A percentile compares a stretch with the other conserved stretches of the same genome.
Evolutionary conservation across 2,113 vertebrate species (phyloP).

Genomic region (Scalopus aquaticus): DNA sequence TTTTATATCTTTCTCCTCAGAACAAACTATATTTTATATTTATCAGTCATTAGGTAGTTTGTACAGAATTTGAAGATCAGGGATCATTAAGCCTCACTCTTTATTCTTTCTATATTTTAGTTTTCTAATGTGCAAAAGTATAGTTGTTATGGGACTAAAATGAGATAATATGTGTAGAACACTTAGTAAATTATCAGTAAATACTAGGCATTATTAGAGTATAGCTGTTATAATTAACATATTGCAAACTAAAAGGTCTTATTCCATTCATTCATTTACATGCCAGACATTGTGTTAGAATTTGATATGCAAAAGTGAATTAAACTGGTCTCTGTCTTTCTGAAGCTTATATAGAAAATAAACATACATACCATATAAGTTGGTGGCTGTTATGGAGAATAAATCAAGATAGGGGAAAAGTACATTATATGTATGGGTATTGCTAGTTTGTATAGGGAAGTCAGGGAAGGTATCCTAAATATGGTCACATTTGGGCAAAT

Average conservation of each 20-base stretch:
- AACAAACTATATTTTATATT: conserved; percentile 20
- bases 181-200: conserved; percentile 17
- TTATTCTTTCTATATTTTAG: background rate
- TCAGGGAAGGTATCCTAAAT: background rate
- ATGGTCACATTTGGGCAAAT: background rate
- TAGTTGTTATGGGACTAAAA: background rate
- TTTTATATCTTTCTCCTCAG: background rate
- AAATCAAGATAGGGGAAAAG: background rate
- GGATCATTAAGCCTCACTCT: background rate
- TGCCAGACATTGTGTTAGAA: background rate
- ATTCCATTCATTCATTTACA: background rate
- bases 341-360: background rate
- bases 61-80: background rate
- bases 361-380: background rate
- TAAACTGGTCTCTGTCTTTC: background rate
- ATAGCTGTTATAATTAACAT: background rate
- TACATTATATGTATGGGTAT: background rate
- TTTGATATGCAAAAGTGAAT: background rate
- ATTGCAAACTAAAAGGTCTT: background rate
- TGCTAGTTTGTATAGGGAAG: background rate
- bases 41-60: background rate
- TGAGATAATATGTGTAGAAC: background rate
- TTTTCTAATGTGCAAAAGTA: background rate
- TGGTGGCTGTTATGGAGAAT: background rate
- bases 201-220: background rate